Evolutionary conservation across 2,113 vertebrate species (phyloP).

Genomic region (Corydoras sp.): DNA sequence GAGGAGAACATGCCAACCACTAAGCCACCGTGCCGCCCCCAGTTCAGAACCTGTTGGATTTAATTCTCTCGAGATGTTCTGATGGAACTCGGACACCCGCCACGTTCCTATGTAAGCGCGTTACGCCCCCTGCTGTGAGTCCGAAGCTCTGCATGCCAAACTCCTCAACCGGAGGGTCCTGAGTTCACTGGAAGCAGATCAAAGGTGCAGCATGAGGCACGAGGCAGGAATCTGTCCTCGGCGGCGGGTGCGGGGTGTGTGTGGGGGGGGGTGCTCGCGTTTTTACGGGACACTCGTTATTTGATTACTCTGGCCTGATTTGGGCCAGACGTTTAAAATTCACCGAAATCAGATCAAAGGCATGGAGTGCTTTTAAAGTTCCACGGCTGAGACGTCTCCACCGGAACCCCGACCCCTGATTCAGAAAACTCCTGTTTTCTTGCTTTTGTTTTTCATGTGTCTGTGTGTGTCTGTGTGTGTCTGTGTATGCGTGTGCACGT

Average conservation of each 20-base stretch:
- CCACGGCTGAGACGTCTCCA: constrained; percentile 5
- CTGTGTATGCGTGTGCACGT: background rate
- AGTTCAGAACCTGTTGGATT: no score
- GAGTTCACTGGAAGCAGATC: constrained; percentile 32
- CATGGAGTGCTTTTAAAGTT: background rate
- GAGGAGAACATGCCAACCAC: no score
- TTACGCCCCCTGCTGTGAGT: constrained; percentile 24
- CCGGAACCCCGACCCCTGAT: background rate
- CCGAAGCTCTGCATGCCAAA: constrained; percentile 36
- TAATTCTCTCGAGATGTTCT: constrained; percentile 36
- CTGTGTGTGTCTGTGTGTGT: background rate
- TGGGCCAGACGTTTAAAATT: constrained; percentile 8
- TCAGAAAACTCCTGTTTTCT: constrained; percentile 6
- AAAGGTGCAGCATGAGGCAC: constrained; percentile 23
- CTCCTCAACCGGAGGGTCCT: constrained; percentile 31
- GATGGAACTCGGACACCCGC: constrained; percentile 17
- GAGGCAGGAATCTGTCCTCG: constrained; percentile 26
- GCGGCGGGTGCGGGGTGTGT: background rate
- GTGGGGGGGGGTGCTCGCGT: background rate
- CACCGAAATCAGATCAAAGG: constrained; percentile 21
- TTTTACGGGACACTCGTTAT: constrained; percentile 23
- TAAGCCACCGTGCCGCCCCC: no score
- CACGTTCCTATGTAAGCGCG: background rate
- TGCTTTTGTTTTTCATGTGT: background rate
- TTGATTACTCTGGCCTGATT: constrained; percentile 21